A percentile compares a stretch with the other conserved stretches of the same genome.
Conservation (phyloP, 1,140 invertebrate genomes). For the Bactericera cockerelli region DNA sequence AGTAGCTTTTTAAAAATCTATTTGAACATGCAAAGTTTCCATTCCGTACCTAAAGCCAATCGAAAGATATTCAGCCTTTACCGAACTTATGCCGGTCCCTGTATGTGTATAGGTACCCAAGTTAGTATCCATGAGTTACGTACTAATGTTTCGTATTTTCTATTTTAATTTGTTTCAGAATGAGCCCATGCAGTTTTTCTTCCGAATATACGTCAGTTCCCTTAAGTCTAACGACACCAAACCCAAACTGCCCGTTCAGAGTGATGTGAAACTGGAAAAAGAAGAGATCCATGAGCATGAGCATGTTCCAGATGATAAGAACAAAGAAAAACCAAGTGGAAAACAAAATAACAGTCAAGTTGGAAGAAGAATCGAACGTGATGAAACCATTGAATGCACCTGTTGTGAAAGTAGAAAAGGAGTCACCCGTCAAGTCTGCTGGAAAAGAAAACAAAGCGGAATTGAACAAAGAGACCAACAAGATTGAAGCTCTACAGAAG, state of each 20-base stretch:
- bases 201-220: slow-evolving; percentile 41
- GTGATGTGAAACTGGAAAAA: background rate
- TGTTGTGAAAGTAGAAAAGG: slow-evolving; percentile 2
- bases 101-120: too few relatives aligned
- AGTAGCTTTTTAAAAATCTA: too few relatives aligned
- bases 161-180: slow-evolving; percentile 35
- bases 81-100: too few relatives aligned
- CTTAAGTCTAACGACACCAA: slow-evolving; percentile 11
- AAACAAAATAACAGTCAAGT: background rate
- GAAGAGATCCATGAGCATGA: too few relatives aligned
- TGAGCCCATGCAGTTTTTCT: slow-evolving; percentile 60
- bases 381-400: slow-evolving; percentile 3
- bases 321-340: slow-evolving; percentile 3
- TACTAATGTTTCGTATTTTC: background rate
- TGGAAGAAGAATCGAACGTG: background rate
- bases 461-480: background rate
- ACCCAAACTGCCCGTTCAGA: slow-evolving; percentile 32
- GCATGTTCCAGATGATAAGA: too few relatives aligned
- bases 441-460: slow-evolving; percentile 2
- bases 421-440: background rate
- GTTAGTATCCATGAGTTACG: too few relatives aligned
- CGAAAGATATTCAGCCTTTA: too few relatives aligned
- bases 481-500: background rate
- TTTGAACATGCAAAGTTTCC: too few relatives aligned
- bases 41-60: too few relatives aligned